These are phyloP conservation scores for Alethe diademata DNA, from an alignment of 2,113 vertebrate genomes.

Conservation along the genomic window DNA sequence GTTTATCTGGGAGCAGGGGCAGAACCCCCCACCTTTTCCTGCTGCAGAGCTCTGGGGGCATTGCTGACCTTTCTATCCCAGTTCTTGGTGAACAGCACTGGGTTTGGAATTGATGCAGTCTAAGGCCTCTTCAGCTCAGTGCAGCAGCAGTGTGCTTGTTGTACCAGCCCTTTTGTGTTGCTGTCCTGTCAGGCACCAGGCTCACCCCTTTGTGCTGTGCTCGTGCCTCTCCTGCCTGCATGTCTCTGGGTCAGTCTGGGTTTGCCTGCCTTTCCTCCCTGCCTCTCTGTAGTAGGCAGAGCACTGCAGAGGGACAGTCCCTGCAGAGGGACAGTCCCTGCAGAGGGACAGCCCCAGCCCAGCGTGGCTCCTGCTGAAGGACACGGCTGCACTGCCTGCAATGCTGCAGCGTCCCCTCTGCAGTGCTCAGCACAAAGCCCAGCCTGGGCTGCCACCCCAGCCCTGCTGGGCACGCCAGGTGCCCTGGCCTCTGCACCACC, in stretches of 20 bases:
- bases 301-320: neutral
- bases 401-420: constrained; percentile 43
- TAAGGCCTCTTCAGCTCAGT: neutral
- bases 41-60: neutral
- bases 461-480: neutral
- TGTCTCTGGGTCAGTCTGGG: neutral
- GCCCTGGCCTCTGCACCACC: neutral
- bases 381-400: constrained; percentile 51
- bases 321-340: neutral
- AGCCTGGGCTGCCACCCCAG: constrained; percentile 9
- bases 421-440: constrained; percentile 37
- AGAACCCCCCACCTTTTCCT: neutral
- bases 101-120: neutral
- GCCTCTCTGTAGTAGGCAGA: neutral
- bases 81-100: neutral
- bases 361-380: constrained; percentile 36
- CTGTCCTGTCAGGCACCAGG: neutral
- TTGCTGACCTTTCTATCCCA: neutral
- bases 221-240: neutral
- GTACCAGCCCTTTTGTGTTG: neutral
- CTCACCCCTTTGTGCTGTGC: neutral
- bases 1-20: neutral
- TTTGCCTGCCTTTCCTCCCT: neutral
- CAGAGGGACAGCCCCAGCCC: neutral
- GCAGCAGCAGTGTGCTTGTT: neutral